Percentiles rank a stretch among this genome's conserved stretches.
phyloP scores from a whole-genome alignment of 2,113 vertebrate species.

The Columbina picui region DNA sequence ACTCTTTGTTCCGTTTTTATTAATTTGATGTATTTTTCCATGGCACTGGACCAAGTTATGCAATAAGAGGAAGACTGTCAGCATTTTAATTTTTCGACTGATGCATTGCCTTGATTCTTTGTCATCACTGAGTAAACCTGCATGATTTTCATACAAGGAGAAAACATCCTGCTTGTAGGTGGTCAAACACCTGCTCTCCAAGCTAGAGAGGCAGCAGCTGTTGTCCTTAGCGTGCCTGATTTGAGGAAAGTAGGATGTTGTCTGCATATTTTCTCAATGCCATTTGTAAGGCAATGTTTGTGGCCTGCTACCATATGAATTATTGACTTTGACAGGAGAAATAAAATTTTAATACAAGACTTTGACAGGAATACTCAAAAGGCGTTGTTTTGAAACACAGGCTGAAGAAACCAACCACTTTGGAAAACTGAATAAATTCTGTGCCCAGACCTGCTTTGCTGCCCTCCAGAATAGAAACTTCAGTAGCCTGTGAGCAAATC shows the following conservation, averaged over 20 bases:
- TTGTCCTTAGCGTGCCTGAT: constrained; percentile 66
- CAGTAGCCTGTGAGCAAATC: background rate
- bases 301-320: constrained; percentile 38
- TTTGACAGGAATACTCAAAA: constrained; percentile 28
- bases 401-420: background rate
- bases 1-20: constrained; percentile 29
- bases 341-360: constrained; percentile 48
- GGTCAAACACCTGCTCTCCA: constrained; percentile 77
- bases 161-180: constrained; percentile 76
- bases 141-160: constrained; percentile 38
- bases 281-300: constrained; percentile 58
- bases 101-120: constrained; percentile 55
- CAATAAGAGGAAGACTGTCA: constrained; percentile 54
- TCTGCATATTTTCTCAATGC: constrained; percentile 75
- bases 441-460: background rate
- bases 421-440: background rate
- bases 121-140: constrained; percentile 46
- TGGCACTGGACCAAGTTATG: constrained; percentile 58
- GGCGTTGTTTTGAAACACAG: background rate
- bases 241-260: constrained; percentile 70
- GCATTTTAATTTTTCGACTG: constrained; percentile 54
- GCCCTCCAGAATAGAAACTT: background rate
- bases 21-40: constrained; percentile 58
- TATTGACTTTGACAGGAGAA: constrained; percentile 53
- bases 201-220: constrained; percentile 78